Percentiles rank a stretch among this genome's conserved stretches.
Evolutionary conservation across 1,140 invertebrate genomes (phyloP).

Genomic region (Coenobita brevimanus): DNA sequence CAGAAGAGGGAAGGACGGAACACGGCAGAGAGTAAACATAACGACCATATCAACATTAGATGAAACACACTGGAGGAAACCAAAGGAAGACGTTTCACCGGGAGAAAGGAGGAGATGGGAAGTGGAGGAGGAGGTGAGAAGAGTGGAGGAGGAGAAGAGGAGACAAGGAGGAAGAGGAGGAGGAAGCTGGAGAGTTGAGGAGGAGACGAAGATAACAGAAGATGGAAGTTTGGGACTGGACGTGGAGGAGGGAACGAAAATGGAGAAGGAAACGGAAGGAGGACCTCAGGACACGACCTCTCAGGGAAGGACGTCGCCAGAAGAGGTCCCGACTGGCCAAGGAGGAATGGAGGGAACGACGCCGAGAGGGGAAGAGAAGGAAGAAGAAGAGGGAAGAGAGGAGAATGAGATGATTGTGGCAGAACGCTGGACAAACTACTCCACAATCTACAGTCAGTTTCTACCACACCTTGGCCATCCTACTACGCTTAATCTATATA

Average conservation of each 20-base stretch:
- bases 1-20: too few relatives aligned
- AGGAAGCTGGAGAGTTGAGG: not conserved
- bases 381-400: not conserved
- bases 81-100: not conserved
- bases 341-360: not conserved
- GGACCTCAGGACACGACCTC: too few relatives aligned
- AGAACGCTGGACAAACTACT: constrained; percentile 31
- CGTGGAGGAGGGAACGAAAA: not conserved
- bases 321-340: not conserved
- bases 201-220: not conserved
- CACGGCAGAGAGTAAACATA: too few relatives aligned
- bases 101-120: not conserved
- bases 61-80: not conserved
- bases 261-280: constrained; percentile 15
- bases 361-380: not conserved
- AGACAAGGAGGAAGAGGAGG: not conserved
- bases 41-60: too few relatives aligned
- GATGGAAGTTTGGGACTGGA: not conserved
- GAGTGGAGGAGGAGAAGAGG: not conserved
- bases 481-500: too few relatives aligned
- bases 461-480: too few relatives aligned
- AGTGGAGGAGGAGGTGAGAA: not conserved
- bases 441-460: constrained; percentile 45
- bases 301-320: not conserved
- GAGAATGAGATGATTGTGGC: not conserved